These are phyloP conservation scores for Phocides pigmalion DNA, from an alignment of 1,140 invertebrate species.

Conservation along the genomic window DNA sequence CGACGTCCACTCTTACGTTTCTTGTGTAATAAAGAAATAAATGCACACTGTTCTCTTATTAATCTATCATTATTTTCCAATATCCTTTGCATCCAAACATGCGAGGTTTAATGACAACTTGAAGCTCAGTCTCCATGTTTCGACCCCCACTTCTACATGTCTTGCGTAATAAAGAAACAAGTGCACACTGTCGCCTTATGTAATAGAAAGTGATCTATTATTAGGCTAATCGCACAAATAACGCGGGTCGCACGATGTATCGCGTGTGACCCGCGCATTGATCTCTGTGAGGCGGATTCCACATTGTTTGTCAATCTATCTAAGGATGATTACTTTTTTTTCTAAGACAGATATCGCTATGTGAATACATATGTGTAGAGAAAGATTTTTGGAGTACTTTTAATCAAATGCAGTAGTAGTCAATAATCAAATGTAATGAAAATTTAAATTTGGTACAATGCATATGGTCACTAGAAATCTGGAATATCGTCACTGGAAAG, in stretches of 20 bases:
- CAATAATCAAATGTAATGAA: too few relatives aligned
- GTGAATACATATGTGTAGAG: too few relatives aligned
- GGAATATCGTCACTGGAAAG: too few relatives aligned
- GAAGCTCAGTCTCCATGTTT: conserved; percentile 4
- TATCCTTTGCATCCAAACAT: not conserved
- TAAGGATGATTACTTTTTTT: too few relatives aligned
- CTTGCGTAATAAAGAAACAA: conserved; percentile 4
- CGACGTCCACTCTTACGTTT: not conserved
- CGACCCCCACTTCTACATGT: not conserved
- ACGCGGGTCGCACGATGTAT: conserved; percentile 13
- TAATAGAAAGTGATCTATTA: conserved; percentile 27
- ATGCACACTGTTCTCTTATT: conserved; percentile 2
- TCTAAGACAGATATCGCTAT: too few relatives aligned
- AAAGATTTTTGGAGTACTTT: too few relatives aligned
- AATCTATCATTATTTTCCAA: conserved; percentile 4
- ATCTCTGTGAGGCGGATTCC: conserved; percentile 1
- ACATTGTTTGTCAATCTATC: not conserved
- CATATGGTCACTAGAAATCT: too few relatives aligned
- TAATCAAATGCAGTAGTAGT: too few relatives aligned
- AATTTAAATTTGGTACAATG: too few relatives aligned
- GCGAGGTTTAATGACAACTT: not conserved
- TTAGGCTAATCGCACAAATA: conserved; percentile 15
- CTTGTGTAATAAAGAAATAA: conserved; percentile 3
- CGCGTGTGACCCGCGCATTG: conserved; percentile 21
- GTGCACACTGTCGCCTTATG: conserved; percentile 7